Base-by-base conservation (phyloP, 2,888 invertebrate genomes). In the Drosophila villosipedis region DNA sequence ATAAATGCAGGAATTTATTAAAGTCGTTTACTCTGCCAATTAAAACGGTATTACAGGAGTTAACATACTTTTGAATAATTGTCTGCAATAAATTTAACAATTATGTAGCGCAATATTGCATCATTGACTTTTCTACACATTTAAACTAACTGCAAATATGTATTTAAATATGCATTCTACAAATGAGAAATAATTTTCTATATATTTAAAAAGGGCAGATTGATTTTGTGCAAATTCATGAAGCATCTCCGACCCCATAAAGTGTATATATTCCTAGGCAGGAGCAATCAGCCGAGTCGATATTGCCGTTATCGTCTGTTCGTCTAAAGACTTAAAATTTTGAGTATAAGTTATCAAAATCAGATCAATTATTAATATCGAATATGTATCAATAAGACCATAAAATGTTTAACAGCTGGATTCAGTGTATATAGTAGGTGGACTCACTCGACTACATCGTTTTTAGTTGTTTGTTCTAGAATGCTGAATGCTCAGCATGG, bases 11-110 rank as follows among this genome's bases (percentile, higher is more conserved):
- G 39, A 55, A 78, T 65, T 81, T 77, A 35, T 63, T 57, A 47
- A 80, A 79, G 53, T 25, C 31, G 33, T 58, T 72, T 59, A 53
- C 12, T 30, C 33, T 28, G 68, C 73, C 81, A 78, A 73, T 81
- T 78, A 73, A 73, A 65, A 57, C 7, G 33, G 50, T 66, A 53
- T 78, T 43, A 30, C 35, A n/a, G 2, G 3, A 7, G 4, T 12
- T 28, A 14, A 30, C n/a, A 9, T 1, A 57, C 3, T 28, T 28
- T n/a, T 39, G 28, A 57, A n/a, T 4, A 39, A 50, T 49, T 33
- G 14, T 14, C 9, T 9, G 25, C 9, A 47, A 4, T 47, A 22
- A 22, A 47, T 47, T 47, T 16, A 9, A 16, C 9, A 47, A 9
- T 25, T 47, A 25, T 25, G 9, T 9, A 1, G 0, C 12, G 12